phyloP scores from a whole-genome alignment of 2,113 vertebrate genomes.

The Eubucco bourcierii region DNA sequence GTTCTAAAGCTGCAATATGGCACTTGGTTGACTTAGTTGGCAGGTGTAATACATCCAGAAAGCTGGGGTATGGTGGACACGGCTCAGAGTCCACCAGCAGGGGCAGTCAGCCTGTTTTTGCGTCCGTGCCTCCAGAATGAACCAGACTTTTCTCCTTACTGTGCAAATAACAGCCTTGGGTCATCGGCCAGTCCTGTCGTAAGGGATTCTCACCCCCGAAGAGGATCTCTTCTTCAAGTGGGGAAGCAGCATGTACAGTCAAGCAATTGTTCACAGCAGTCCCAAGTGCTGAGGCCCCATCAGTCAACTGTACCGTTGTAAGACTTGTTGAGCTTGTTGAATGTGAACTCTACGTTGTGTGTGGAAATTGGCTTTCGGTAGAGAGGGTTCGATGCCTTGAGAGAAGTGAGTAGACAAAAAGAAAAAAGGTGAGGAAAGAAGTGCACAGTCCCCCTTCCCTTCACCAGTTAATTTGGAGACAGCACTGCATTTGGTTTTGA shows the following conservation, averaged over 20 bases:
- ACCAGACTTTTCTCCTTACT: slow-evolving; percentile 41
- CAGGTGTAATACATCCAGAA: slow-evolving; percentile 45
- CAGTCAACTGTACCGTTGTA: slow-evolving; percentile 92
- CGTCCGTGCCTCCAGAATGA: background rate
- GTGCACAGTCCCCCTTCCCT: background rate
- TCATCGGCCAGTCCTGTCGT: background rate
- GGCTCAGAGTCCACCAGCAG: slow-evolving; percentile 17
- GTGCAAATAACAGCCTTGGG: slow-evolving; percentile 43
- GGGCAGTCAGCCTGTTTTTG: background rate
- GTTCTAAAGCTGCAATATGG: slow-evolving; percentile 68
- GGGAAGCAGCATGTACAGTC: slow-evolving; percentile 34
- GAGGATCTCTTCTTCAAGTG: slow-evolving; percentile 46
- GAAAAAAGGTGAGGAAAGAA: background rate
- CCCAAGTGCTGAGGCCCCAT: slow-evolving; percentile 31
- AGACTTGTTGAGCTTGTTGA: slow-evolving; percentile 87
- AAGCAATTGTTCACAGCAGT: slow-evolving; percentile 43
- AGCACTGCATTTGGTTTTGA: background rate
- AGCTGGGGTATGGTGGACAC: slow-evolving; percentile 9
- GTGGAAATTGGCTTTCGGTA: slow-evolving; percentile 91
- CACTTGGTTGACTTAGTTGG: slow-evolving; percentile 50
- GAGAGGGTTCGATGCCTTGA: slow-evolving; percentile 93
- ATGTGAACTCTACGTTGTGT: slow-evolving; percentile 84
- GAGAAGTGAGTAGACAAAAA: slow-evolving; percentile 7
- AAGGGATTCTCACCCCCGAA: slow-evolving; percentile 28
- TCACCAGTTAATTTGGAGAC: background rate